These are phyloP conservation scores for Catharus minimus DNA, from an alignment of 2,113 vertebrate species.

Conservation along the genomic window DNA sequence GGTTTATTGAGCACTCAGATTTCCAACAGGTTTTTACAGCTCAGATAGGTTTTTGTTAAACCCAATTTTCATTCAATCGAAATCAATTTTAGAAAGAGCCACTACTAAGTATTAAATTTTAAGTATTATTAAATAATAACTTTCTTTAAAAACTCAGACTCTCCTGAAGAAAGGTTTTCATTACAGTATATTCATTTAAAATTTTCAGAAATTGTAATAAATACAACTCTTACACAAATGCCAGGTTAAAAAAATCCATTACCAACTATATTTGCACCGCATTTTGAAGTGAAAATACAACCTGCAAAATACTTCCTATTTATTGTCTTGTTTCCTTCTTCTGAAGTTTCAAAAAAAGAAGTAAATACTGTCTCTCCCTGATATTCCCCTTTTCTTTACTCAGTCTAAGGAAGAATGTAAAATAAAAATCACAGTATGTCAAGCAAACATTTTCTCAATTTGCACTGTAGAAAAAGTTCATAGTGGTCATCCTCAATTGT, in stretches of 20 bases:
- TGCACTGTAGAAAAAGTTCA: background rate
- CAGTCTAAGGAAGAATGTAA: background rate
- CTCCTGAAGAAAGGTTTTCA: background rate
- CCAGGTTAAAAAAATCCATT: background rate
- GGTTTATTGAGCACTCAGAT: background rate
- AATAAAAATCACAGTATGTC: background rate
- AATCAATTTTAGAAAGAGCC: background rate
- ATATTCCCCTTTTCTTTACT: background rate
- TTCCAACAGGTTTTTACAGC: background rate
- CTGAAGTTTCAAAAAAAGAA: background rate
- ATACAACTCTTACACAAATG: background rate
- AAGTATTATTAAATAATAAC: background rate
- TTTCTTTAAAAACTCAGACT: background rate
- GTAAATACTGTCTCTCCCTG: background rate
- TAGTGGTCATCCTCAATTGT: background rate
- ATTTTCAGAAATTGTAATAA: background rate
- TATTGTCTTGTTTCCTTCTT: background rate
- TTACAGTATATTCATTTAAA: background rate
- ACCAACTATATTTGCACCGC: background rate
- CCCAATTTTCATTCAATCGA: background rate
- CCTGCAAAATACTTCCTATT: background rate
- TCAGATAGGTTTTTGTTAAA: background rate
- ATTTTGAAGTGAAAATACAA: background rate
- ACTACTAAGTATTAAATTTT: background rate
- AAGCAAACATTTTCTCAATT: background rate